Base-by-base conservation (phyloP, 2,888 invertebrate species). In the Thecophora atra region DNA sequence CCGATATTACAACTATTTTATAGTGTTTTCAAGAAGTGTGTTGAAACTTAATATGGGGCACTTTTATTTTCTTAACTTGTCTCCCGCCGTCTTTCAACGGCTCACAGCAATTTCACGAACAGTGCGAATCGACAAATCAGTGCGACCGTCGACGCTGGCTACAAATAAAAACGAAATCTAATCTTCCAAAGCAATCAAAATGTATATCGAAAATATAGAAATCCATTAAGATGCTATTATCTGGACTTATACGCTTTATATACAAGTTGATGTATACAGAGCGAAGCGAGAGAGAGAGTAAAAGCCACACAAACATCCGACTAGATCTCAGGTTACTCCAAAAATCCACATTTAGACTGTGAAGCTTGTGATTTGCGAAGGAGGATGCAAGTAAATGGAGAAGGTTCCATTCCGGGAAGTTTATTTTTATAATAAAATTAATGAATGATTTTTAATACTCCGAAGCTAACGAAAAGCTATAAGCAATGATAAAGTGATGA, bases 181-280 rank as follows among this genome's bases (percentile, higher is more conserved):
- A 80, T 79, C 79, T 79, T 79, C 75, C 77, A 80, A 77, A 80
- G 79, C 79, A 80, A 80, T 80, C 80, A 80, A 80, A 79, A 79
- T 80, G 78, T 76, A 79, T 80, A 80, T 80, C 79, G 78, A 79
- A 80, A 80, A 74, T 80, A 79, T 77, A 80, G 78, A 80, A 80
- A 79, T 80, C 80, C 80, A 80, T 80, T 80, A 80, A 78, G 78
- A 79, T 78, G 77, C 76, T 76, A 78, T 80, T 80, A 80, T 79
- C 79, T 77, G 52, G 56, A 42, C 42, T 28, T 47, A 37, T 51
- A 72, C 65, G 47, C 37, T n/a, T n/a, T n/a, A 62, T 42, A 26
- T 19, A 19, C 56, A 26, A 21, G 37, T n/a, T 26, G 30, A 62
- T 37, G 62, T 0, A 70, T 51, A 62, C 63, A n/a, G n/a, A n/a